Conservation (phyloP, 2,888 invertebrate genomes). For the Aricia artaxerxes region DNA sequence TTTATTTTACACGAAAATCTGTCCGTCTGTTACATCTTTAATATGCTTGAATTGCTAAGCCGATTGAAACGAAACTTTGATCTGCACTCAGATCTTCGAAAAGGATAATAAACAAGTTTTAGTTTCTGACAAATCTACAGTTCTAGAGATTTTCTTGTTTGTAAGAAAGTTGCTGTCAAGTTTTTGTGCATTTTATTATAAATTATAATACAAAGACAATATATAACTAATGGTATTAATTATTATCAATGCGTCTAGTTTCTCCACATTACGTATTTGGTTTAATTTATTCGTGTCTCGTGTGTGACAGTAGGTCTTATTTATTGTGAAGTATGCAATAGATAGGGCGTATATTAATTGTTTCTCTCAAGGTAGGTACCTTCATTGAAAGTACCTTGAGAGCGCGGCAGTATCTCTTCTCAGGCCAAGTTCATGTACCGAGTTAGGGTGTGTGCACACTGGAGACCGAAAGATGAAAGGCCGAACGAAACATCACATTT, state of each 20-base stretch:
- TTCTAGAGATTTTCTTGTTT: background rate
- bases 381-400: slow-evolving; percentile 46
- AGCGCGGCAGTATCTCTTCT: slow-evolving; percentile 46
- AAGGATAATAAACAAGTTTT: background rate
- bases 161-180: too few relatives aligned
- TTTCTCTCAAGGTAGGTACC: slow-evolving; percentile 45
- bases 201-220: background rate
- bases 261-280: background rate
- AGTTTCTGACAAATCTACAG: background rate
- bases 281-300: background rate
- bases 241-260: background rate
- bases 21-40: background rate
- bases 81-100: background rate
- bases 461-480: background rate
- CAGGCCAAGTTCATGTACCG: slow-evolving; percentile 65
- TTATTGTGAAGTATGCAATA: slow-evolving; percentile 33
- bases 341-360: slow-evolving; percentile 51
- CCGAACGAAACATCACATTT: background rate
- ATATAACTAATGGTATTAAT: background rate
- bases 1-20: background rate
- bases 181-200: too few relatives aligned
- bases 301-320: background rate
- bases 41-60: too few relatives aligned
- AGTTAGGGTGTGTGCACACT: slow-evolving; percentile 17
- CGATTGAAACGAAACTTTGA: too few relatives aligned